Percentiles rank a stretch among this genome's conserved stretches.
Conservation (phyloP, 2,113 vertebrate genomes). For the Pangasianodon hypophthalmus region DNA sequence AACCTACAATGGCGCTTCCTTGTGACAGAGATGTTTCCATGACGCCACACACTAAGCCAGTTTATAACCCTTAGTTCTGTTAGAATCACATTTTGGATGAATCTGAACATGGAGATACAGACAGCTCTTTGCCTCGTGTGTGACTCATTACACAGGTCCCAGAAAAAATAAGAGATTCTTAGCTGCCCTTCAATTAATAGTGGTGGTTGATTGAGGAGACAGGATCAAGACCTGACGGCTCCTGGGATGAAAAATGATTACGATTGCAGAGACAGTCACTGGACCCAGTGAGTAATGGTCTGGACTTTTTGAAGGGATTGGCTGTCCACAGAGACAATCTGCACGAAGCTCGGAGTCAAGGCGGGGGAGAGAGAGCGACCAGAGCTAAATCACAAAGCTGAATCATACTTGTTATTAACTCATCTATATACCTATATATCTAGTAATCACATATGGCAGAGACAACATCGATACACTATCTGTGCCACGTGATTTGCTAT, state of each 20-base stretch:
- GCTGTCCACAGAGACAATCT: background rate
- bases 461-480: background rate
- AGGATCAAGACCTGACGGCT: constrained; percentile 11
- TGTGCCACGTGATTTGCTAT: background rate
- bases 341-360: constrained; percentile 12
- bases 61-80: background rate
- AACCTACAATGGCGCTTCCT: background rate
- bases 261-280: constrained; percentile 50
- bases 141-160: constrained; percentile 15
- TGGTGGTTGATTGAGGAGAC: constrained; percentile 41
- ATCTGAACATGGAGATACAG: constrained; percentile 1
- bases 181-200: constrained; percentile 41
- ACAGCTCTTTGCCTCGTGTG: constrained; percentile 4
- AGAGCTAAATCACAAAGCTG: background rate
- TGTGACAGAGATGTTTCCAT: background rate
- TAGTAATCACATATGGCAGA: background rate
- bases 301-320: constrained; percentile 7
- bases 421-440: background rate
- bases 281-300: constrained; percentile 43
- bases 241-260: constrained; percentile 54
- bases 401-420: background rate
- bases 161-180: constrained; percentile 20
- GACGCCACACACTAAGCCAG: background rate
- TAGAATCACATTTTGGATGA: constrained; percentile 7
- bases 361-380: background rate